phyloP scores from a whole-genome alignment of 2,797 vertebrate genomes.

The Pachyuromys duprasi region DNA sequence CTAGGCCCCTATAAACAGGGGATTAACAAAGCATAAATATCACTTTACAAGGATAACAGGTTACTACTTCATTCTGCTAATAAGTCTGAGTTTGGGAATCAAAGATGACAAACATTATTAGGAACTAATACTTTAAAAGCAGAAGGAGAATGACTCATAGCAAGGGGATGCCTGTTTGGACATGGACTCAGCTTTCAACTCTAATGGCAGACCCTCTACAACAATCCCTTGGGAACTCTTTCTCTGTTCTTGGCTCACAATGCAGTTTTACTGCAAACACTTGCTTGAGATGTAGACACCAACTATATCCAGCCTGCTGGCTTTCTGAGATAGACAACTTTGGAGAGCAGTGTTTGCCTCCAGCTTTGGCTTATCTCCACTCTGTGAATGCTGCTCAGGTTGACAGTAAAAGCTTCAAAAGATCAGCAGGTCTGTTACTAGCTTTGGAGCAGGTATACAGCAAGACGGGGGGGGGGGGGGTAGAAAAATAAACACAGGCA shows the following conservation, averaged over 20 bases:
- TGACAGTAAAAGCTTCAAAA: neutral
- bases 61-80: neutral
- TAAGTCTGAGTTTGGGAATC: neutral
- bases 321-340: neutral
- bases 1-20: neutral
- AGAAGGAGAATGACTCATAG: neutral
- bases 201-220: neutral
- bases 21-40: neutral
- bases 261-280: neutral
- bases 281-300: neutral
- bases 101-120: constrained; percentile 26
- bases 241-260: neutral
- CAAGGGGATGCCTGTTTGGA: neutral
- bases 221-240: neutral
- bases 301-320: neutral
- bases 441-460: neutral
- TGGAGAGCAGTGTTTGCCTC: neutral
- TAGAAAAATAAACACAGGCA: neutral
- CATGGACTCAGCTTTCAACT: neutral
- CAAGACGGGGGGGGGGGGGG: neutral
- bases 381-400: neutral
- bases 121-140: constrained; percentile 32
- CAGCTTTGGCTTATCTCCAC: neutral
- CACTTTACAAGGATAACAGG: neutral
- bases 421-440: neutral